These are phyloP conservation scores for Knipowitschia caucasica DNA, from an alignment of 2,797 vertebrate genomes.

Conservation along the genomic window DNA sequence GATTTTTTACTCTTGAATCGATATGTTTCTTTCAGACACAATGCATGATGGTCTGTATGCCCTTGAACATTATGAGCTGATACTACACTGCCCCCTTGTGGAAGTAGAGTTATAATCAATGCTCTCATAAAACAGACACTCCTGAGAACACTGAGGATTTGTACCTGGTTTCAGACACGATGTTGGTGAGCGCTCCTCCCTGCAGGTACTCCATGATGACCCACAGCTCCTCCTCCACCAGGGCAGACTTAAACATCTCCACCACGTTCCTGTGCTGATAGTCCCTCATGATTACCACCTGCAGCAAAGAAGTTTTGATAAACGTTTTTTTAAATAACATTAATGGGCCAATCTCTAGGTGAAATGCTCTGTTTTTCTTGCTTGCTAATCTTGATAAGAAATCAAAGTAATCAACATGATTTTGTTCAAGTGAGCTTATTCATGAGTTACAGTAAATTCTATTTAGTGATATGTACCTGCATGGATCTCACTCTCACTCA, in stretches of 20 bases:
- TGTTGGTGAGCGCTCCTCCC: constrained; percentile 96
- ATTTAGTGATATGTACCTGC: no score
- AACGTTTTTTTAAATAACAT: no score
- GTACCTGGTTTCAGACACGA: constrained; percentile 96
- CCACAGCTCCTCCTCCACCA: constrained; percentile 98
- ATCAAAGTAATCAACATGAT: no score
- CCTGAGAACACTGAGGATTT: neutral
- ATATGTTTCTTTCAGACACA: constrained; percentile 5
- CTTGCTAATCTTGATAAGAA: no score
- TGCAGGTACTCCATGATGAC: constrained; percentile 99
- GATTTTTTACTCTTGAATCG: no score
- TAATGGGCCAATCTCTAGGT: neutral
- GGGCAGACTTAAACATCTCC: constrained; percentile 98
- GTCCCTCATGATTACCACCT: constrained; percentile 99
- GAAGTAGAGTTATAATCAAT: constrained; percentile 40
- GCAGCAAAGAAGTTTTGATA: constrained; percentile 12
- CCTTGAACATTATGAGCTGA: constrained; percentile 19
- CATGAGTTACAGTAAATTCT: no score
- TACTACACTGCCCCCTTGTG: constrained; percentile 74
- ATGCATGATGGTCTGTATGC: constrained; percentile 9
- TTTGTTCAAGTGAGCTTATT: no score
- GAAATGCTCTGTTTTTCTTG: no score
- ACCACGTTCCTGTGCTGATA: constrained; percentile 97
- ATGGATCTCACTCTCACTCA: no score
- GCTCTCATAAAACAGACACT: constrained; percentile 19